phyloP scores from a whole-genome alignment of 2,797 vertebrate genomes.

The Clarias laeviceps region DNA sequence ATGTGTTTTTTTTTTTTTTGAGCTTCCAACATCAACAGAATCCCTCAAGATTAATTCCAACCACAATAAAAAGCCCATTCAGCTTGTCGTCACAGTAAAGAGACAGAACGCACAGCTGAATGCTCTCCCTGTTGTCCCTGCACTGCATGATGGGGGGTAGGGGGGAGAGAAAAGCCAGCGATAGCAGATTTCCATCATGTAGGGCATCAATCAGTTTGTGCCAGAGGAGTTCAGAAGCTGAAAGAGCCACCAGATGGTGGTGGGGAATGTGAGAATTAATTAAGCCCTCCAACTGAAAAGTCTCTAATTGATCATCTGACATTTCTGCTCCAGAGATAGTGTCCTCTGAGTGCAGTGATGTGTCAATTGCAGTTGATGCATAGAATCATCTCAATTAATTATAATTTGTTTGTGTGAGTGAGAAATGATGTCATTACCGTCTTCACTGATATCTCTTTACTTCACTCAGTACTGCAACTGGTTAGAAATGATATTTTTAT shows the following conservation, averaged over 20 bases:
- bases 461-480: conserved; percentile 12
- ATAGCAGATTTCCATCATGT: conserved; percentile 52
- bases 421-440: conserved; percentile 62
- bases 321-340: conserved; percentile 38
- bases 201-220: conserved; percentile 54
- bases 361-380: conserved; percentile 49
- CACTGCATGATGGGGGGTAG: conserved; percentile 18
- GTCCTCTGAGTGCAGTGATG: conserved; percentile 47
- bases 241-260: conserved; percentile 54
- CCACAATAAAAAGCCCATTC: conserved; percentile 14
- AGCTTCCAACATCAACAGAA: neutral
- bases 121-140: conserved; percentile 33
- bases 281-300: conserved; percentile 61
- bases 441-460: conserved; percentile 20
- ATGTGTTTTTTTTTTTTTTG: neutral
- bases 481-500: neutral
- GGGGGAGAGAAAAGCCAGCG: conserved; percentile 1
- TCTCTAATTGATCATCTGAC: conserved; percentile 60
- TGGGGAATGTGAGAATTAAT: conserved; percentile 57
- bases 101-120: neutral
- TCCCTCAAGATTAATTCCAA: conserved; percentile 27
- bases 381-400: conserved; percentile 48
- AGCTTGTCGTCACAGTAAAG: conserved; percentile 14
- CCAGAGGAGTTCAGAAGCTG: conserved; percentile 43
- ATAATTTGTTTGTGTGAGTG: conserved; percentile 35